Percentiles rank a stretch among this genome's conserved stretches.
These are phyloP conservation scores for Parazoanthus darwini DNA, from an alignment of 92 coral and sea anemone species.

Conservation along the genomic window DNA sequence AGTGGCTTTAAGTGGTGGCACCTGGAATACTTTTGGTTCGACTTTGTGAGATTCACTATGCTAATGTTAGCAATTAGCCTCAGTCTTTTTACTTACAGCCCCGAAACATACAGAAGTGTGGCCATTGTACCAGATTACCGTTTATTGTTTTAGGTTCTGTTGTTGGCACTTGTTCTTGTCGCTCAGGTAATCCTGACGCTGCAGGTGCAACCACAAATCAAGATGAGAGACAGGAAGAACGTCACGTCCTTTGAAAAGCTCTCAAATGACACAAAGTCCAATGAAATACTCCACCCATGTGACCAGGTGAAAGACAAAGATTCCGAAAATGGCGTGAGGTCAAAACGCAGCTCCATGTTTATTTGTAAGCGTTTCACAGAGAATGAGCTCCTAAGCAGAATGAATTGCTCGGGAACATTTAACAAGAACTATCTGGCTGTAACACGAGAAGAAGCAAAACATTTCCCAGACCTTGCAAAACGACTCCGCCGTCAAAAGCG, in stretches of 20 bases:
- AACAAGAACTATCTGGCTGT: conserved; percentile 30
- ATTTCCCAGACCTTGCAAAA: conserved; percentile 22
- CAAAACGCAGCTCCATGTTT: not conserved
- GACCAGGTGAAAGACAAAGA: conserved; percentile 1
- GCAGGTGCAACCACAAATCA: not conserved
- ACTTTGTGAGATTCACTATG: no score
- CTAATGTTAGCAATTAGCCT: no score
- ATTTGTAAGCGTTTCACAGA: conserved; percentile 24
- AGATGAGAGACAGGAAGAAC: not conserved
- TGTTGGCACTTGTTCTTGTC: not conserved
- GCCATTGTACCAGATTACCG: not conserved
- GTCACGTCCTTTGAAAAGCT: not conserved
- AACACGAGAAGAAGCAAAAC: not conserved
- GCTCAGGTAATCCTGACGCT: not conserved
- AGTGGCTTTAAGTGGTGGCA: no score
- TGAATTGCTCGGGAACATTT: conserved; percentile 40
- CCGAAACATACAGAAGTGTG: no score
- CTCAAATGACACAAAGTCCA: not conserved
- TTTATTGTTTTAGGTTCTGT: not conserved
- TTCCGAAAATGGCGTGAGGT: not conserved
- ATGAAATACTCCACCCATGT: not conserved
- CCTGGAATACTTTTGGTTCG: no score
- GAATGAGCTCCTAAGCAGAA: conserved; percentile 22
- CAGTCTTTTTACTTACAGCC: no score
- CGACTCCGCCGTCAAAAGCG: not conserved